Evolutionary conservation across 2,797 vertebrate genomes (phyloP).

Genomic region (Diglossa cyanea): DNA sequence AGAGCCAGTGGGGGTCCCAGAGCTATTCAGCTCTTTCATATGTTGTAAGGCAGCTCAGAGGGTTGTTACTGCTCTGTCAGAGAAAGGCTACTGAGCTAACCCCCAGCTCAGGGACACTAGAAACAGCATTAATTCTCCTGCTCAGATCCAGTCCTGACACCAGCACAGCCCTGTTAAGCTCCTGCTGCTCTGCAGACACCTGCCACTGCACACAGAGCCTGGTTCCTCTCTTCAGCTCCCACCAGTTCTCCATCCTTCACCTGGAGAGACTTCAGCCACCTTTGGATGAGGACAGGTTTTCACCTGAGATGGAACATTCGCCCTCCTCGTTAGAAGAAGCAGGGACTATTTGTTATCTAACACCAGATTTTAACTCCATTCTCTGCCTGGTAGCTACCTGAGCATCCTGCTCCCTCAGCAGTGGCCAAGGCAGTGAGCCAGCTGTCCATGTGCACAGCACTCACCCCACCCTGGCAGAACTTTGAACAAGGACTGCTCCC

Average conservation of each 20-base stretch:
- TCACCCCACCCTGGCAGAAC: background rate
- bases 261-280: background rate
- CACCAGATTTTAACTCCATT: background rate
- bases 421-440: fast-evolving
- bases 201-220: background rate
- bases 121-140: background rate
- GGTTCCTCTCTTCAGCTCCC: background rate
- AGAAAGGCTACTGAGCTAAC: background rate
- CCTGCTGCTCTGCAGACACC: background rate
- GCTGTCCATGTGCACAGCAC: fast-evolving
- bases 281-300: background rate
- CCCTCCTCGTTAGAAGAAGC: background rate
- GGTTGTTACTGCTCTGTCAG: background rate
- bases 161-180: background rate
- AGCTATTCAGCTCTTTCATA: background rate
- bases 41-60: background rate
- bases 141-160: background rate
- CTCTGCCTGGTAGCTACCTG: background rate
- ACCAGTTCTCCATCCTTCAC: background rate
- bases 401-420: background rate
- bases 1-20: background rate
- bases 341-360: background rate
- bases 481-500: background rate
- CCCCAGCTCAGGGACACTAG: background rate
- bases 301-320: background rate